These are phyloP conservation scores for Alcedo atthis DNA, from an alignment of 2,797 vertebrate genomes.

Conservation along the genomic window DNA sequence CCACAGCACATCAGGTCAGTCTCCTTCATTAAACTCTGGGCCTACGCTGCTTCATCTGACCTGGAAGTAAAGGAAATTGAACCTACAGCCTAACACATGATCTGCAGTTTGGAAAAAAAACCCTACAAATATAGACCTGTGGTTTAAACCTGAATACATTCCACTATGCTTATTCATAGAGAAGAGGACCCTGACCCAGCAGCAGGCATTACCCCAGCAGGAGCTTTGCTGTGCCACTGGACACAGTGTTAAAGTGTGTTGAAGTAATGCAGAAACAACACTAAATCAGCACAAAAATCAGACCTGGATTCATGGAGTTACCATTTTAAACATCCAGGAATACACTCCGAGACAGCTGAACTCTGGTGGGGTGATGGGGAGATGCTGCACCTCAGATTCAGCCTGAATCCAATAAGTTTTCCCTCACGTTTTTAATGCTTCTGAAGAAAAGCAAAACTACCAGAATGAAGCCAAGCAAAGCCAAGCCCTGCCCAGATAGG, in stretches of 20 bases:
- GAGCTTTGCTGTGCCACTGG: fast-evolving
- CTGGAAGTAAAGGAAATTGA: not conserved
- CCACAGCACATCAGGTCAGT: not conserved
- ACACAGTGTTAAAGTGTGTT: no score
- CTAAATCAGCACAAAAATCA: not conserved
- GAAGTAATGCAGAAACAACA: not conserved
- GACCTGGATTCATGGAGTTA: not conserved
- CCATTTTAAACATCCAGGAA: not conserved
- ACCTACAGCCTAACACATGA: not conserved
- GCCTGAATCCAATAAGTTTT: not conserved
- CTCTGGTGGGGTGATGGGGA: not conserved
- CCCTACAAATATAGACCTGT: not conserved
- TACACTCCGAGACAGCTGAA: not conserved
- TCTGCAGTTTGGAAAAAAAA: not conserved
- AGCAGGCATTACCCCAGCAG: not conserved
- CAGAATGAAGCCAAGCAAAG: not conserved
- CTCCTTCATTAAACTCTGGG: not conserved
- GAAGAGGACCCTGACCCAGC: not conserved
- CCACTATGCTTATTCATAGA: not conserved
- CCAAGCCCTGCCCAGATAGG: not conserved
- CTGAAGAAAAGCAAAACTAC: not conserved
- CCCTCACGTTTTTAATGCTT: not conserved
- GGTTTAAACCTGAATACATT: not conserved
- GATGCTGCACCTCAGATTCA: not conserved
- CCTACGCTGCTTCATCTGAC: not conserved